phyloP scores from a whole-genome alignment of 1,140 invertebrate genomes.

The Calycopis cecrops region DNA sequence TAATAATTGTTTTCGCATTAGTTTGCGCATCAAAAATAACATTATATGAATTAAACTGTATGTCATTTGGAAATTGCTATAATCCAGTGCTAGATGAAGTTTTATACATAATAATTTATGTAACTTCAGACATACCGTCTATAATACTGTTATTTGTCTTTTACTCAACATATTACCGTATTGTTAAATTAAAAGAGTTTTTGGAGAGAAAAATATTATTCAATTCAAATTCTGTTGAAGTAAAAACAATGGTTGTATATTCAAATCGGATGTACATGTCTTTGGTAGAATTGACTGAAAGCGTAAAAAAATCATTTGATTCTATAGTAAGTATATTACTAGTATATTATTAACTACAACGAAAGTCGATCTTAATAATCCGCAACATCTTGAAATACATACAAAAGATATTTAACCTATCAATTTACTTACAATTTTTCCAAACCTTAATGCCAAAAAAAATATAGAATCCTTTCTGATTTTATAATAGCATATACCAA shows the following conservation, averaged over 20 bases:
- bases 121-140: conserved; percentile 6
- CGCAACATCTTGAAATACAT: too few relatives aligned
- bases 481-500: too few relatives aligned
- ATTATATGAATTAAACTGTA: background rate
- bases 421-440: too few relatives aligned
- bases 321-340: conserved; percentile 9
- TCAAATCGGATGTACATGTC: conserved; percentile 9
- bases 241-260: background rate
- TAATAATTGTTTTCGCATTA: background rate
- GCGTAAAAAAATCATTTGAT: conserved; percentile 8
- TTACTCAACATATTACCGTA: conserved; percentile 6
- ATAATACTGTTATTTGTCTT: conserved; percentile 10
- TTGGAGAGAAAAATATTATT: conserved; percentile 11
- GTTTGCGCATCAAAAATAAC: background rate
- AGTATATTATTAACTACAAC: too few relatives aligned
- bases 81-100: background rate
- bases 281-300: conserved; percentile 8
- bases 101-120: background rate
- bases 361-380: too few relatives aligned
- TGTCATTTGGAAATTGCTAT: background rate
- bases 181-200: conserved; percentile 10
- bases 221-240: background rate
- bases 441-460: too few relatives aligned
- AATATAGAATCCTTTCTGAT: too few relatives aligned
- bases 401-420: too few relatives aligned